Evolutionary conservation across 1,140 invertebrate species (phyloP).

Genomic region (Neodiprion fabricii): DNA sequence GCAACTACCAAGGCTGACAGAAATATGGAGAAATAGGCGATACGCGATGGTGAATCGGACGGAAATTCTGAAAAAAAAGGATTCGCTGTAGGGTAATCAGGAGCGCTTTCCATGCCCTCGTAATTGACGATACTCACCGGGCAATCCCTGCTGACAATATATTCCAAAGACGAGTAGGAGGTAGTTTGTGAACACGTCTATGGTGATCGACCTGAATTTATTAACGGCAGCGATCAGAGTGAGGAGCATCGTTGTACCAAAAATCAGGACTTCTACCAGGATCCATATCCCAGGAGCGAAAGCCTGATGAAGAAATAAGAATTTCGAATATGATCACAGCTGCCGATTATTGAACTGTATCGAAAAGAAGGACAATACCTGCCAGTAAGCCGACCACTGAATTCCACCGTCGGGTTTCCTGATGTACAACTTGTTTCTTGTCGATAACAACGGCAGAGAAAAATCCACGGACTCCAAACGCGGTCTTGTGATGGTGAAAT

Average conservation of each 20-base stretch:
- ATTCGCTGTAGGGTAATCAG: background rate
- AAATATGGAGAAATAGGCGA: conserved; percentile 41
- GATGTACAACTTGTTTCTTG: conserved; percentile 28
- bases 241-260: conserved; percentile 29
- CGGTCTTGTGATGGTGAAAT: conserved; percentile 37
- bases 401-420: conserved; percentile 28
- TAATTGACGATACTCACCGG: conserved; percentile 28
- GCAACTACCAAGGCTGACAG: conserved; percentile 33
- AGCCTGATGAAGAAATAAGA: conserved; percentile 26
- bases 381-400: conserved; percentile 40
- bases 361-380: conserved; percentile 25
- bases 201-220: conserved; percentile 17
- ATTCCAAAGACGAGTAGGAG: conserved; percentile 41
- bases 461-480: conserved; percentile 40
- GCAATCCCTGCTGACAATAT: conserved; percentile 42
- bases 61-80: conserved; percentile 34
- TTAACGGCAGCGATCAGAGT: conserved; percentile 30
- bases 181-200: conserved; percentile 29
- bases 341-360: background rate
- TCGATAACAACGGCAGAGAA: conserved; percentile 34
- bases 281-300: conserved; percentile 30
- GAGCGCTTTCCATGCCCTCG: background rate
- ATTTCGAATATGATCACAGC: background rate
- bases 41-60: conserved; percentile 28
- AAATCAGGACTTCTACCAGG: conserved; percentile 28